Evolutionary conservation across 1,140 invertebrate genomes (phyloP).

Genomic region (Lepidurus apus): DNA sequence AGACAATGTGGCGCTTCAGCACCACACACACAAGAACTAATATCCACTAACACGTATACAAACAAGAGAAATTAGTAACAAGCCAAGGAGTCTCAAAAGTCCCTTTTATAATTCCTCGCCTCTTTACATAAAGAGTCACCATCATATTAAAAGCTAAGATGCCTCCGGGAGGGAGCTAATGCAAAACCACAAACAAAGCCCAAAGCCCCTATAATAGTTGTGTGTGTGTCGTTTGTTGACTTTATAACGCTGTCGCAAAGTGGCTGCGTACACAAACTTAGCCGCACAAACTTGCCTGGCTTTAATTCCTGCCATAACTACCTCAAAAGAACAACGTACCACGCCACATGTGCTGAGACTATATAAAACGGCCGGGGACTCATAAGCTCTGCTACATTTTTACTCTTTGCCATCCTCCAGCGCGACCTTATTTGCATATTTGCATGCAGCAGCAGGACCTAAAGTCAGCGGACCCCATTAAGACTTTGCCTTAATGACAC

Average conservation of each 20-base stretch:
- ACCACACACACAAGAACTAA: neutral
- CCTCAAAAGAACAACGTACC: neutral
- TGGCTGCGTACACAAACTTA: neutral
- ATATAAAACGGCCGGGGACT: neutral
- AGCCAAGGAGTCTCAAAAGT: neutral
- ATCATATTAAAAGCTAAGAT: neutral
- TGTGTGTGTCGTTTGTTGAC: constrained; percentile 7
- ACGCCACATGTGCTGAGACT: neutral
- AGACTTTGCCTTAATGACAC: constrained; percentile 3
- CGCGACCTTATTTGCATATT: neutral
- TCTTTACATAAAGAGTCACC: constrained; percentile 5
- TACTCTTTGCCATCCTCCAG: neutral
- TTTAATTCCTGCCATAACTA: neutral
- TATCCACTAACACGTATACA: too few species aligned
- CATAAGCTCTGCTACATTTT: neutral
- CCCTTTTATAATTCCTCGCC: constrained; percentile 13
- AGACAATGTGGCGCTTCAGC: constrained; percentile 20
- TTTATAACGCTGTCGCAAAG: constrained; percentile 12
- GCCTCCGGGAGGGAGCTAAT: neutral
- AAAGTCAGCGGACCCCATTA: constrained; percentile 16
- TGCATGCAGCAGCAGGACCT: neutral
- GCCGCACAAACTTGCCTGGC: neutral
- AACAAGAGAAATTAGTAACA: neutral
- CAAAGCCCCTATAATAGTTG: neutral
- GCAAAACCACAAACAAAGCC: neutral